Base-by-base conservation (phyloP, 2,888 invertebrate genomes). In the Eupeodes latifasciatus region DNA sequence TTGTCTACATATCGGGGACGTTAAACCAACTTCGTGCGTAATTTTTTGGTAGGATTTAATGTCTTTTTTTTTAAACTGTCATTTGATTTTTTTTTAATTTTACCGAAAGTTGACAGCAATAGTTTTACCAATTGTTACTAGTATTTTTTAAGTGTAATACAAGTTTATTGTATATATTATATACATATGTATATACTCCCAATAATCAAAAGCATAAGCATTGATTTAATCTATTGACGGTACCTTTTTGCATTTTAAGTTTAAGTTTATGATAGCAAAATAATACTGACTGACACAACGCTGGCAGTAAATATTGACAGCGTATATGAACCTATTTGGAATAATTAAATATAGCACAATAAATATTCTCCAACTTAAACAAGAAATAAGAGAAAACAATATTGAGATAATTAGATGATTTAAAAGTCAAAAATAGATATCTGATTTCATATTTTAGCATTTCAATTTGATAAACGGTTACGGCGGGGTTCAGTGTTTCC, bases 261-360 rank as follows among this genome's bases (percentile, higher is more conserved):
- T 27, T 10, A 1, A 49, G 1, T 14, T 10, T n/a, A 9, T 66
- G 47, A 66, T 66, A 66, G 27, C 14, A 34, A 49, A 49, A 34
- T 51, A 49, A 34, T 67, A 49, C 49, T 14, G 14, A 10, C 34
- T 67, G 66, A 34, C 34, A 27, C 7, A 10, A 36, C 34, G 11
- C 19, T 14, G 49, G 4, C 4, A 14, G 49, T 27, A 36, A 5
- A 5, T 5, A 40, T 40, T 40, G 40, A 47, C 10, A 9, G 9
- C 19, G 19, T 57, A 19, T 19, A 51, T 36, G n/a, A n/a, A 53
- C n/a, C 6, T 34, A 16, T 14, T 27, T 66, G 47, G 47, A 66
- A 66, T 66, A 49, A 66, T 27, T 44, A 12, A 44, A 64, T 44
- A 19, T 44, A 64, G 62, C 19, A 64, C 44, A 62, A 16, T 16